Evolutionary conservation across 2,113 vertebrate species (phyloP), one percentile per base, ranked within the genome.

Genomic region (Labeo rohita): DNA sequence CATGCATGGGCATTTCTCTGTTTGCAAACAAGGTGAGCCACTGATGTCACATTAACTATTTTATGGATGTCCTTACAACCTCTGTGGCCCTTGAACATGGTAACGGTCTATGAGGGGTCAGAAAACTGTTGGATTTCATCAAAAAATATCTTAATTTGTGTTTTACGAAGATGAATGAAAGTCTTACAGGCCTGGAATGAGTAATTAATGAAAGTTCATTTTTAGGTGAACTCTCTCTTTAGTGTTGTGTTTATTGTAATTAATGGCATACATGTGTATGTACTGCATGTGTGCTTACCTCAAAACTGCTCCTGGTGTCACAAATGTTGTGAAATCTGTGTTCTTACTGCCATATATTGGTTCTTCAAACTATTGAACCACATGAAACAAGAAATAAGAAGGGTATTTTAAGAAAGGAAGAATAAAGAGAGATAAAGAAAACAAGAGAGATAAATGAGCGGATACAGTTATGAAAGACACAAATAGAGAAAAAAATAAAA

Each of bases 291-390:
- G 11, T 21, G 10, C 49, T 54, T 89, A 96, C 95, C 95, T 96
- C 89, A 95, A 92, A 15, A 96, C 92, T 73, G 95, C 93, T 89
- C 95, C 95, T 0, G 95, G 95, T 0, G 93, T 95, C 88, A 96
- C 94, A 87, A 95, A 96, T 0, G 93, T 95, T 1, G 95, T 94
- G 89, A 96, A 96, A 87, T 95, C 94, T 3, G 93, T 93, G 87
- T 95, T 88, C 3, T 89, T 73, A 85, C 89, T 94, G 77, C 95
- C 95, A 3, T 95, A 95, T 84, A 96, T 91, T 0, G 95, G 94
- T 84, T 95, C 93, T 73, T 96, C 95, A 73, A 95, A 93, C 95
- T 96, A 66, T 1, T 56, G 66, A 16, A 65, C 47, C 73, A 9
- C 28, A 88, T 16, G 49, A 4, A 23, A 80, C 52, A 9, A 83